Evolutionary conservation across 2,888 invertebrate species (phyloP).

Genomic region (Eulithis prunata): DNA sequence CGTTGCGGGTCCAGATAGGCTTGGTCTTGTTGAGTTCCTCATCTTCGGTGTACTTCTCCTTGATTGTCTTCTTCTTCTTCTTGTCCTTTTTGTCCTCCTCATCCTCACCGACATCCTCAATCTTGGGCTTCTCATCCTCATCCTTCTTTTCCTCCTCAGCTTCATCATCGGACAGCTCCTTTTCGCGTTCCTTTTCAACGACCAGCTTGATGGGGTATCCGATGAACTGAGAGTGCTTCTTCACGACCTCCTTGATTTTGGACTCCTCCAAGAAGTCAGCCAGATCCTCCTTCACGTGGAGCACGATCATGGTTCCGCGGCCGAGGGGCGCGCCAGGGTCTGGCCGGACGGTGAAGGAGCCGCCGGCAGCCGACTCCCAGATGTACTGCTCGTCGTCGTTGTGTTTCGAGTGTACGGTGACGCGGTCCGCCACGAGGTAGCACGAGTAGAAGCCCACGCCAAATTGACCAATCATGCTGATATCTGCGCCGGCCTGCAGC

Average conservation of each 20-base stretch:
- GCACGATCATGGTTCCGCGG: slow-evolving; percentile 97
- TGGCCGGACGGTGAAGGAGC: slow-evolving; percentile 95
- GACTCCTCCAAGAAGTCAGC: slow-evolving; percentile 97
- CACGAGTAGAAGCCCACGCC: slow-evolving; percentile 99
- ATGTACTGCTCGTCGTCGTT: slow-evolving; percentile 99
- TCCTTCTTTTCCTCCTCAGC: slow-evolving; percentile 91
- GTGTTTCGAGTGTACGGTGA: slow-evolving; percentile 96
- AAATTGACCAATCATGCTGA: slow-evolving; percentile 99
- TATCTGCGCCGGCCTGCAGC: slow-evolving; percentile 98
- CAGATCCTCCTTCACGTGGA: slow-evolving; percentile 98
- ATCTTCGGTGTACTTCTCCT: slow-evolving; percentile 98
- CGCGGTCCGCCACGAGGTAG: slow-evolving; percentile 97
- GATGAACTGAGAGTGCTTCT: slow-evolving; percentile 99
- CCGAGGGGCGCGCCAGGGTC: slow-evolving; percentile 92
- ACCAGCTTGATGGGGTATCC: slow-evolving; percentile 98
- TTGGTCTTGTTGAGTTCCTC: slow-evolving; percentile 99
- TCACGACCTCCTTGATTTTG: slow-evolving; percentile 98
- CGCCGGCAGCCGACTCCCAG: slow-evolving; percentile 99
- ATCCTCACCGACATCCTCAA: slow-evolving; percentile 89
- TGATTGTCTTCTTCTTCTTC: slow-evolving; percentile 98
- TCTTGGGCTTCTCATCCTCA: slow-evolving; percentile 87
- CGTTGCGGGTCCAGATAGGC: slow-evolving; percentile 98
- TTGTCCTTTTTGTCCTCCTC: slow-evolving; percentile 87
- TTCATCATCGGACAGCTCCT: slow-evolving; percentile 97
- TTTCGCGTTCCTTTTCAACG: slow-evolving; percentile 98